These are phyloP conservation scores for Anastrepha obliqua DNA, from an alignment of 1,140 invertebrate species.

Conservation along the genomic window DNA sequence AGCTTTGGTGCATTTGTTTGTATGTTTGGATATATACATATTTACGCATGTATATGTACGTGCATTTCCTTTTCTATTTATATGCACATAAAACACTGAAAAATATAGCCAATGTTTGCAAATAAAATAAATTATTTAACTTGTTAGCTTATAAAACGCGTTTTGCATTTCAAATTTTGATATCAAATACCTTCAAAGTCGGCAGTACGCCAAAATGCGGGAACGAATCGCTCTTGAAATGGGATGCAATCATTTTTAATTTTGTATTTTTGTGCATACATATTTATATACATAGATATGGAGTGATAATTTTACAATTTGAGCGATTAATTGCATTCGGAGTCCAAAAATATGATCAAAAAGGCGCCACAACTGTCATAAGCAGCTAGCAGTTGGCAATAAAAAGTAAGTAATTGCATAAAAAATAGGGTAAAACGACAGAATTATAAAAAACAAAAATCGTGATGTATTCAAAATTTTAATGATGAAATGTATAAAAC, in stretches of 20 bases:
- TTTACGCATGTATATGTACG: too few relatives aligned
- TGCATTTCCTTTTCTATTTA: too few relatives aligned
- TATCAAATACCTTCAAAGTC: background rate
- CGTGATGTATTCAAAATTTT: too few relatives aligned
- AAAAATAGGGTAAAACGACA: too few relatives aligned
- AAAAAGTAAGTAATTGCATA: too few relatives aligned
- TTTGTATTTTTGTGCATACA: background rate
- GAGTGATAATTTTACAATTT: background rate
- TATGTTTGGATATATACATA: background rate
- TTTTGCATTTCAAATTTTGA: slow-evolving; percentile 19
- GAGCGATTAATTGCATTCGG: background rate
- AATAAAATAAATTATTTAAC: slow-evolving; percentile 19
- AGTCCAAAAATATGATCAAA: background rate
- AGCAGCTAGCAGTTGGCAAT: background rate
- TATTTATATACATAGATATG: background rate
- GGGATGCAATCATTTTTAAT: background rate
- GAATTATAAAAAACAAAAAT: too few relatives aligned
- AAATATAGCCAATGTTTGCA: background rate
- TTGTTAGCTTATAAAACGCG: slow-evolving; percentile 22
- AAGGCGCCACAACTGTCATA: slow-evolving; percentile 8
- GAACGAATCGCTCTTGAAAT: background rate
- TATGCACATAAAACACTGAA: too few relatives aligned
- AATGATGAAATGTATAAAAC: too few relatives aligned
- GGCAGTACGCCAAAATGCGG: background rate
- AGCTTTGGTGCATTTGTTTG: background rate